phyloP scores from a whole-genome alignment of 2,797 vertebrate genomes.

The Threskiornis aethiopicus region DNA sequence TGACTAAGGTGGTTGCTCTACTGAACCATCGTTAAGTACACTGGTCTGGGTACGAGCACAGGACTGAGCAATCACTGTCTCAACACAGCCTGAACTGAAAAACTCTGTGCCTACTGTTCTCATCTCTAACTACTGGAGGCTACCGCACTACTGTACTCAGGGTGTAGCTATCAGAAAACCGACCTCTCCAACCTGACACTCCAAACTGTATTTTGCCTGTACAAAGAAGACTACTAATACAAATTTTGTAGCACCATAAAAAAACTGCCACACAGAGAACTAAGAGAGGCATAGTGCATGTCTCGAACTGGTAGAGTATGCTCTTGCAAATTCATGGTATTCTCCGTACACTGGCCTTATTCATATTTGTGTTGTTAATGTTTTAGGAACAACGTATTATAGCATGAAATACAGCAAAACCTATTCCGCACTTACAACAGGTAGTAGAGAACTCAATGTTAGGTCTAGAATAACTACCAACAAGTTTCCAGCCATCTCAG shows the following conservation, averaged over 20 bases:
- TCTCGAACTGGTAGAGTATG: not conserved
- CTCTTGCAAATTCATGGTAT: not conserved
- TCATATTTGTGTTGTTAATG: not conserved
- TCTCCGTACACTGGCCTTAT: not conserved
- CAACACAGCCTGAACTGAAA: not conserved
- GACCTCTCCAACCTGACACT: not conserved
- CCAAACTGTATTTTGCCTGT: not conserved
- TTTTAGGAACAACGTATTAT: not conserved
- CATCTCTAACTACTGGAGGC: not conserved
- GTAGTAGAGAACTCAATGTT: not conserved
- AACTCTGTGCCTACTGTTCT: too few relatives aligned
- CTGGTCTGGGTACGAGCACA: fast-evolving
- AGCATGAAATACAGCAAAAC: not conserved
- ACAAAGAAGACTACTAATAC: not conserved
- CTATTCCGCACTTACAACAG: not conserved
- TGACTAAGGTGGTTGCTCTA: not conserved
- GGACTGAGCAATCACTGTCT: not conserved
- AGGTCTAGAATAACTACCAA: not conserved
- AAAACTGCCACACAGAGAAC: not conserved
- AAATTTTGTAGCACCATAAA: not conserved
- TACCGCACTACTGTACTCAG: fast-evolving
- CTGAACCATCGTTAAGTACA: not conserved
- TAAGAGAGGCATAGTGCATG: not conserved
- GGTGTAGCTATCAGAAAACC: not conserved
- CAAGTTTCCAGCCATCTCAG: not conserved